phyloP scores from a whole-genome alignment of 1,140 invertebrate genomes.

The Nebria ingens region DNA sequence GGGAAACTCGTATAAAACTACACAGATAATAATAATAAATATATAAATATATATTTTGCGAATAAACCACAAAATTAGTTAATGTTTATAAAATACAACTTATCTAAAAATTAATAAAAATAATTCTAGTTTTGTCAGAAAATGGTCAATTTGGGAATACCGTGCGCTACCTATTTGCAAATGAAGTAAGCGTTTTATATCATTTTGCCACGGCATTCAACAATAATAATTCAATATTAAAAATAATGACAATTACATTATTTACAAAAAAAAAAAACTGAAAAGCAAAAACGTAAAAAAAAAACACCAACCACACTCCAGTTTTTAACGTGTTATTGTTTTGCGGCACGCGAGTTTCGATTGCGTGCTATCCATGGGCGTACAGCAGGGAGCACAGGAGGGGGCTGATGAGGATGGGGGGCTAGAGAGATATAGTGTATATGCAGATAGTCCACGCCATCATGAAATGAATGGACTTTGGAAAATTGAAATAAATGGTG shows the following conservation, averaged over 20 bases:
- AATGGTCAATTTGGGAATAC: neutral
- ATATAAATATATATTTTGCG: too few species aligned
- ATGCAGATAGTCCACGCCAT: neutral
- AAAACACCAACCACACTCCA: neutral
- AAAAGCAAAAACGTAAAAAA: too few species aligned
- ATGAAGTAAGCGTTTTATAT: neutral
- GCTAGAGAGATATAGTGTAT: neutral
- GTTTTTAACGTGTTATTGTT: neutral
- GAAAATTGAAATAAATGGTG: conserved; percentile 9
- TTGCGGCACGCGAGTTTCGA: neutral
- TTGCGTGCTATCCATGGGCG: neutral
- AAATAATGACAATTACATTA: conserved; percentile 10
- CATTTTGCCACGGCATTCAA: conserved; percentile 7
- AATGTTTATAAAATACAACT: too few species aligned
- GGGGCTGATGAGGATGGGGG: too few species aligned
- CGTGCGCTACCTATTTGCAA: conserved; percentile 5
- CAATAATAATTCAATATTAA: conserved; percentile 10
- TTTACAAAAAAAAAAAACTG: conserved; percentile 3
- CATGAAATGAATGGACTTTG: neutral
- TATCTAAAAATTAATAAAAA: too few species aligned
- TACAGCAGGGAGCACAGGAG: too few species aligned
- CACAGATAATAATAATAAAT: too few species aligned
- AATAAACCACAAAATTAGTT: too few species aligned
- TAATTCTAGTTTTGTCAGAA: too few species aligned
- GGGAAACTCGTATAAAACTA: too few species aligned